phyloP scores from a whole-genome alignment of 2,797 vertebrate genomes.

The Myioborus miniatus region DNA sequence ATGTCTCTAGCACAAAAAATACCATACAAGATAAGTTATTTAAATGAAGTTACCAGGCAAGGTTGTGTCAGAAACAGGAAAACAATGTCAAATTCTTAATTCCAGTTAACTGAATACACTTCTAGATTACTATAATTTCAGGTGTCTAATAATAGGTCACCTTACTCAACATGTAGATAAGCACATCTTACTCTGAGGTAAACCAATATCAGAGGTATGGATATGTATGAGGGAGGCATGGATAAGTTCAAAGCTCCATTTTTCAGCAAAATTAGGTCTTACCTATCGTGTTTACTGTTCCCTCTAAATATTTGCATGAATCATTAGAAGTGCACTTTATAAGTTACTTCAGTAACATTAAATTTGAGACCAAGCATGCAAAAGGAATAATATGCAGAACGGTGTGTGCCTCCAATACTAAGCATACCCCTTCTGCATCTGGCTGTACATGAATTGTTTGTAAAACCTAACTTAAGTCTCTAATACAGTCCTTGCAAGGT shows the following conservation, averaged over 20 bases:
- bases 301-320: background rate
- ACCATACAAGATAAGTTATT: background rate
- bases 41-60: background rate
- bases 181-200: background rate
- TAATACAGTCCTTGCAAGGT: background rate
- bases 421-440: background rate
- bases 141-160: background rate
- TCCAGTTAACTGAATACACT: background rate
- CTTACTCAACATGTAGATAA: background rate
- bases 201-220: background rate
- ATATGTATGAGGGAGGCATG: background rate
- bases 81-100: background rate
- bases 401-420: rapidly evolving
- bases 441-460: background rate
- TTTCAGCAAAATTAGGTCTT: background rate
- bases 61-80: background rate
- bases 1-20: background rate
- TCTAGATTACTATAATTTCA: background rate
- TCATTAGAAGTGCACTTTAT: background rate
- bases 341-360: background rate
- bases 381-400: background rate
- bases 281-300: background rate
- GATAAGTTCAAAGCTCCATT: background rate
- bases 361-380: background rate
- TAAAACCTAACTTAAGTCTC: background rate